Conservation (phyloP, 2,797 vertebrate species). For the Coregonus ussuriensis region DNA sequence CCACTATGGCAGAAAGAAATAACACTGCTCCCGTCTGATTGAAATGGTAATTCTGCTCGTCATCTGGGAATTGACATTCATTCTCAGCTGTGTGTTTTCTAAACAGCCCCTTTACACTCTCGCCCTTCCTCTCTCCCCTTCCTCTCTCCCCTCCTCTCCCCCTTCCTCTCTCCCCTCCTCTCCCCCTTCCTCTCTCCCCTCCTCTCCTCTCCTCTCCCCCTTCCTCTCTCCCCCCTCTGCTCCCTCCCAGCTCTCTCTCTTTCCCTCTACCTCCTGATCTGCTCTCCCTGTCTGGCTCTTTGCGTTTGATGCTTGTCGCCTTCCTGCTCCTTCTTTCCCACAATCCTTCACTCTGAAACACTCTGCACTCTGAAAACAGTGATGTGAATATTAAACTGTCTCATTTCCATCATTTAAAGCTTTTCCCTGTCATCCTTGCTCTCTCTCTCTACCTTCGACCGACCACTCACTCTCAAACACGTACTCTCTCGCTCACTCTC, state of each 20-base stretch:
- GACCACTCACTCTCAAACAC: constrained; percentile 4
- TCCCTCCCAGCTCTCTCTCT: background rate
- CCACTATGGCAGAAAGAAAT: constrained; percentile 14
- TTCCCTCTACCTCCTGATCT: background rate
- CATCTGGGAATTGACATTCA: constrained; percentile 16
- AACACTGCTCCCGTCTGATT: constrained; percentile 29
- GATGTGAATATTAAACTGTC: background rate
- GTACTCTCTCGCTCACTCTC: constrained; percentile 4
- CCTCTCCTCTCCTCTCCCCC: background rate
- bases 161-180: background rate
- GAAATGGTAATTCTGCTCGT: constrained; percentile 37
- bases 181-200: background rate
- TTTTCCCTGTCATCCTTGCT: background rate
- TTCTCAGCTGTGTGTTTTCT: constrained; percentile 4
- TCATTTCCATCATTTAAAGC: background rate
- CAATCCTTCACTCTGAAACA: background rate
- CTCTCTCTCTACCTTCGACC: constrained; percentile 4
- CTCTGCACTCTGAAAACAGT: background rate
- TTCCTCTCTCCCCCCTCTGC: background rate
- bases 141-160: background rate
- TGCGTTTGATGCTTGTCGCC: background rate
- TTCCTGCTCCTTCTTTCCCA: background rate
- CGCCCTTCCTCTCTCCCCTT: background rate
- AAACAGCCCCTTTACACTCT: background rate
- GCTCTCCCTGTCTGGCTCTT: background rate